These are phyloP conservation scores for Petrosia ficiformis DNA, from an alignment of 37 sponge, comb jelly and placozoan genomes.

Conservation along the genomic window DNA sequence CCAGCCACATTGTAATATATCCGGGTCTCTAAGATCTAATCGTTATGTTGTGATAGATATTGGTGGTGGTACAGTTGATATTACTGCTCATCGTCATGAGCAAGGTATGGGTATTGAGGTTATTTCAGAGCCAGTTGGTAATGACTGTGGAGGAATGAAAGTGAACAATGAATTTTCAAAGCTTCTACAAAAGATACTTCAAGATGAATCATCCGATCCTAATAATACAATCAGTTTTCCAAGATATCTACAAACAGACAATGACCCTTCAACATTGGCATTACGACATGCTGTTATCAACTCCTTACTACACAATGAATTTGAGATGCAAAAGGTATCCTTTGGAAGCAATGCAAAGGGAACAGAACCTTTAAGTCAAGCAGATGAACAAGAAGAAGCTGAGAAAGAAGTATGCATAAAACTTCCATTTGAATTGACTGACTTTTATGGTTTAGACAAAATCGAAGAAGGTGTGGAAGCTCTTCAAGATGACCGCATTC, in stretches of 20 bases:
- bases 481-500: slow-evolving; percentile 2
- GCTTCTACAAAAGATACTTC: slow-evolving; percentile 3
- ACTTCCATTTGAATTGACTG: background rate
- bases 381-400: background rate
- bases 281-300: slow-evolving; percentile 10
- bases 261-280: background rate
- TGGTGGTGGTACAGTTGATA: slow-evolving; percentile 48
- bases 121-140: slow-evolving; percentile 18
- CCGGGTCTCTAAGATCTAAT: background rate
- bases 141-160: slow-evolving; percentile 25
- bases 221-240: background rate
- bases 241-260: background rate
- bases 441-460: slow-evolving; percentile 6
- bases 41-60: slow-evolving; percentile 30
- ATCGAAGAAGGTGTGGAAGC: background rate
- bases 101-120: slow-evolving; percentile 5
- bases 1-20: background rate
- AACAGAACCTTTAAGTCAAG: background rate
- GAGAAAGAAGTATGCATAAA: background rate
- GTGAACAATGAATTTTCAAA: slow-evolving; percentile 17
- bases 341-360: slow-evolving; percentile 10
- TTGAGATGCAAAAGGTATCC: slow-evolving; percentile 25
- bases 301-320: slow-evolving; percentile 5
- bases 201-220: slow-evolving; percentile 9
- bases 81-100: slow-evolving; percentile 18